Evolutionary conservation across 2,113 vertebrate genomes (phyloP).

Genomic region (Gobiocypris rarus): DNA sequence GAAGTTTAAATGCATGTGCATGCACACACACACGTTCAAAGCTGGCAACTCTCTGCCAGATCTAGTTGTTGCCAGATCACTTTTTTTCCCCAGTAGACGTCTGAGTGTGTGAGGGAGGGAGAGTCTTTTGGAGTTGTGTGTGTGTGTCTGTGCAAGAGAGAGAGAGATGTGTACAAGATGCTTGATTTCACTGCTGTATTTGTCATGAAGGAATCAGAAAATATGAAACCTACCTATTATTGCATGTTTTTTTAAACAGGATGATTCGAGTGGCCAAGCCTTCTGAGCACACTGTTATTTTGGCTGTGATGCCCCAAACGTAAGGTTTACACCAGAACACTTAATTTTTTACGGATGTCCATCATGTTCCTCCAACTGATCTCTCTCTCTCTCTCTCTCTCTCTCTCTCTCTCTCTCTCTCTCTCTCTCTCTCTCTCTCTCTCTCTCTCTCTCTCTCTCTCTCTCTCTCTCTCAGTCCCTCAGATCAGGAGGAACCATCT

Average conservation of each 20-base stretch:
- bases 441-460: conserved; percentile 59
- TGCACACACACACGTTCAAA: background rate
- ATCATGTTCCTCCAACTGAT: conserved; percentile 17
- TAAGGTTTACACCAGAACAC: conserved; percentile 70
- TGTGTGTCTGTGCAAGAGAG: no score
- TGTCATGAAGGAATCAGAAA: background rate
- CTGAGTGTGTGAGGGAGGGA: background rate
- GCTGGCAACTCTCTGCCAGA: background rate
- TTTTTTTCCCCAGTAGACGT: background rate
- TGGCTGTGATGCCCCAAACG: conserved; percentile 86
- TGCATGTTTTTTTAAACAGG: conserved; percentile 68
- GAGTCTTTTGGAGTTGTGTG: background rate
- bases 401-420: conserved; percentile 57
- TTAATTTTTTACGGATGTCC: conserved; percentile 15
- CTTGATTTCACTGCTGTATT: background rate
- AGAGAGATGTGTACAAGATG: background rate
- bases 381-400: conserved; percentile 57
- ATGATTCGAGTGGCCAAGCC: conserved; percentile 88
- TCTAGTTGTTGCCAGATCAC: background rate
- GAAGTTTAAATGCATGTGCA: background rate
- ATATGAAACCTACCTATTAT: background rate
- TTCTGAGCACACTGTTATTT: conserved; percentile 88
- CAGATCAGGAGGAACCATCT: conserved; percentile 87
- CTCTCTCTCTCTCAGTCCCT: conserved; percentile 70
- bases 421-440: conserved; percentile 53